These are phyloP conservation scores for Phalacrocorax pelagicus DNA, from an alignment of 2,113 vertebrate genomes.

Conservation along the genomic window DNA sequence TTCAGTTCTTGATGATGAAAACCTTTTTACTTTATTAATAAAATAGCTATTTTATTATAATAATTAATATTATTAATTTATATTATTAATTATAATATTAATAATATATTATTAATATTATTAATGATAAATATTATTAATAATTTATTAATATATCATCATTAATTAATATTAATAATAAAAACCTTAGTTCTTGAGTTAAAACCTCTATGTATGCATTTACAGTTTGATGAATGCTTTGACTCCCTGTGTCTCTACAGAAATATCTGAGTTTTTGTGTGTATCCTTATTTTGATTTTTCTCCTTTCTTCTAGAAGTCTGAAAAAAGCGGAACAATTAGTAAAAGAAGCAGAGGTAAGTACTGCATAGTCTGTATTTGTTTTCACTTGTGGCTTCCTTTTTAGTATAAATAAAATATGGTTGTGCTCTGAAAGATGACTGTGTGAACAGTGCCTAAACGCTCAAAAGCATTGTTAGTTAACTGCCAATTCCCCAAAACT, in stretches of 20 bases:
- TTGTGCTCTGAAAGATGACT: not conserved
- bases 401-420: not conserved
- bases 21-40: not conserved
- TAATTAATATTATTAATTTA: no score
- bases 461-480: not conserved
- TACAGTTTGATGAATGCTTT: not conserved
- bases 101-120: no score
- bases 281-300: not conserved
- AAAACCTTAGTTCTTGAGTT: not conserved
- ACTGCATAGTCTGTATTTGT: not conserved
- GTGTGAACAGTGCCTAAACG: not conserved
- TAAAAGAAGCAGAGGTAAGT: constrained; percentile 70
- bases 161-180: no score
- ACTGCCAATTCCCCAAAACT: not conserved
- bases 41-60: no score
- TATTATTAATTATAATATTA: no score
- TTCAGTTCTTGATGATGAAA: not conserved
- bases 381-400: not conserved
- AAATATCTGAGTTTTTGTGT: not conserved
- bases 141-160: no score
- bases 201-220: not conserved
- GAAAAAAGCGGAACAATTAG: constrained; percentile 36
- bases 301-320: constrained; percentile 53
- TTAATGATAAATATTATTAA: no score
- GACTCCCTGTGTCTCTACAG: not conserved